These are phyloP conservation scores for Acanthochromis polyacanthus DNA, from an alignment of 2,113 vertebrate species.

Conservation along the genomic window DNA sequence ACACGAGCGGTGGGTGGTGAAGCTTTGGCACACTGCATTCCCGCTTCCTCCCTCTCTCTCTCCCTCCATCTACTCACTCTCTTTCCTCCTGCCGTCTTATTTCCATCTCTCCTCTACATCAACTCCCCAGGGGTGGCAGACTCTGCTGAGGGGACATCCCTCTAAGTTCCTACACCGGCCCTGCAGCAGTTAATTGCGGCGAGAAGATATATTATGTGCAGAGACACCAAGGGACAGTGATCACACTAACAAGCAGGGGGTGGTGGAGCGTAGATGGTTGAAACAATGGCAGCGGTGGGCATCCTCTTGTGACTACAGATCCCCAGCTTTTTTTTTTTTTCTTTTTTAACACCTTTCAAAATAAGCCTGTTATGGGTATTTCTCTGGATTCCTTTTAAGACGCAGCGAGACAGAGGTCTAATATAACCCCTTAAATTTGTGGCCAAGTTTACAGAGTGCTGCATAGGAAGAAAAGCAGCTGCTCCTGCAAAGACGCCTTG, in stretches of 20 bases:
- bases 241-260: slow-evolving; percentile 67
- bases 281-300: slow-evolving; percentile 24
- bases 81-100: slow-evolving; percentile 27
- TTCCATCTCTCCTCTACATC: slow-evolving; percentile 55
- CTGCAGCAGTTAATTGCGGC: slow-evolving; percentile 77
- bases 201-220: slow-evolving; percentile 68
- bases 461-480: slow-evolving; percentile 34
- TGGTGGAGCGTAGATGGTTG: slow-evolving; percentile 41
- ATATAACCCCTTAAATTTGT: slow-evolving; percentile 19
- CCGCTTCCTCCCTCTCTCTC: slow-evolving; percentile 27
- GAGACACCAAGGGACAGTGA: slow-evolving; percentile 64
- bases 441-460: slow-evolving; percentile 25
- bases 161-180: slow-evolving; percentile 60
- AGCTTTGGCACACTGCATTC: slow-evolving; percentile 62
- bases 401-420: slow-evolving; percentile 18
- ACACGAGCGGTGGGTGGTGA: slow-evolving; percentile 74
- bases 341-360: slow-evolving; percentile 51
- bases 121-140: slow-evolving; percentile 55
- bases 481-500: slow-evolving; percentile 31
- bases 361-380: slow-evolving; percentile 18
- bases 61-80: slow-evolving; percentile 29
- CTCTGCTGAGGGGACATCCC: slow-evolving; percentile 58
- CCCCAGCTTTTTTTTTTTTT: slow-evolving; percentile 3
- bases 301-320: slow-evolving; percentile 47
- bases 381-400: slow-evolving; percentile 30